Base-by-base conservation (phyloP, 1,140 invertebrate species). In the Anastrepha obliqua region DNA sequence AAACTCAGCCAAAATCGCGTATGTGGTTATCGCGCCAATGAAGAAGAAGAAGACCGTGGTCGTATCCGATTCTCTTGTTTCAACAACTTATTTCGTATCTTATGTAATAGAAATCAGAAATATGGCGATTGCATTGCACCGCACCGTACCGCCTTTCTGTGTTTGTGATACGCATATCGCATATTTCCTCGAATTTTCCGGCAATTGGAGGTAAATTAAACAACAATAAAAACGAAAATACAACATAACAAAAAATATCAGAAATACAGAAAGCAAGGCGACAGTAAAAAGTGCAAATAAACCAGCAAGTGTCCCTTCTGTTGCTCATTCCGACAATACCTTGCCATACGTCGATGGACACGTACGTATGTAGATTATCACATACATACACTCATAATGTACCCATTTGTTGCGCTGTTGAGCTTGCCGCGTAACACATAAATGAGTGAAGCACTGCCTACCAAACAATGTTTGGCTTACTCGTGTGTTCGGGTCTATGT, bases 231-330 rank as follows among this genome's bases (percentile, higher is more conserved):
- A 74, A 17, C 44, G 67, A 39, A 11, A 44, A 8, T 44, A 47
- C 67, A 74, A 74, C 13, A 44, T n/a, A 11, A 47, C 29, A 0
- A 29, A 29, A 29, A 29, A 29, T 29, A 29, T 29, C 1, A 47
- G 29, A 67, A 9, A 11, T 67, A 20, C 3, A 39, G n/a, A 74
- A 47, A 74, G 4, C 7, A 39, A 74, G 67, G 15, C 42, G 42
- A 17, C 67, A 44, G 42, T 74, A 74, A 74, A 74, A 74, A 74
- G 67, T 5, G 67, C 67, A 74, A 74, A 15, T 17, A 74, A 42
- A 47, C 67, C 67, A 74, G 67, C 39, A 74, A 44, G 39, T 42
- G 42, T 17, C 39, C 17, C 67, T 47, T 74, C 42, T 39, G 67
- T 15, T 74, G 39, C 39, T 47, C 39, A 39, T 42, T 67, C 20